These are phyloP conservation scores for Trilocha varians DNA, from an alignment of 2,888 invertebrate species.

Conservation along the genomic window DNA sequence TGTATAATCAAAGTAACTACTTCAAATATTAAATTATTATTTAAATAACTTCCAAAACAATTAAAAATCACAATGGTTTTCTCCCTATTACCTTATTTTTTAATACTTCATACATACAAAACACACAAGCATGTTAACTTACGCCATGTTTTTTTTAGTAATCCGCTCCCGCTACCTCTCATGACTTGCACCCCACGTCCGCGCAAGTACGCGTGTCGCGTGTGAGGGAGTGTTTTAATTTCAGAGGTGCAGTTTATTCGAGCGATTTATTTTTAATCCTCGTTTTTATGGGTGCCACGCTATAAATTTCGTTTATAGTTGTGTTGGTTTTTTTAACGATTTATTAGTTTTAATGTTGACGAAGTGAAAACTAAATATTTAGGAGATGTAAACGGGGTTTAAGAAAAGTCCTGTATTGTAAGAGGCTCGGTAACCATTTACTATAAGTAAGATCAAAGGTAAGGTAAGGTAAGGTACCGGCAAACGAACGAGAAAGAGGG, in stretches of 20 bases:
- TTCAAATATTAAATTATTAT: too few relatives aligned
- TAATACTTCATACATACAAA: background rate
- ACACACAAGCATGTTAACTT: background rate
- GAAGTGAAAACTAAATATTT: too few relatives aligned
- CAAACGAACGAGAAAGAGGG: too few relatives aligned
- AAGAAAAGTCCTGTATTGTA: too few relatives aligned
- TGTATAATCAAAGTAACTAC: too few relatives aligned
- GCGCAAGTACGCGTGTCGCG: conserved; percentile 58
- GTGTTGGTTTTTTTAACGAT: conserved; percentile 40
- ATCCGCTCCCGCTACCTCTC: conserved; percentile 23
- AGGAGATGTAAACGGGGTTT: too few relatives aligned
- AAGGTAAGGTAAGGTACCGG: too few relatives aligned
- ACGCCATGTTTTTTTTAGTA: background rate
- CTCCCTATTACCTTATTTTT: too few relatives aligned
- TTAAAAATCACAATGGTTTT: too few relatives aligned
- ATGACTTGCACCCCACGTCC: conserved; percentile 18
- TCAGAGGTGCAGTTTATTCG: conserved; percentile 73
- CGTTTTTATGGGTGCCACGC: conserved; percentile 68
- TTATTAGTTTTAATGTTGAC: conserved; percentile 9
- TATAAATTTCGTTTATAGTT: conserved; percentile 67
- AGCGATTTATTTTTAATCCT: conserved; percentile 74
- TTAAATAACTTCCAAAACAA: too few relatives aligned
- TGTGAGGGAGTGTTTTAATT: conserved; percentile 70
- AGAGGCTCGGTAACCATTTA: too few relatives aligned
- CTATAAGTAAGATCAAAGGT: too few relatives aligned